Base-by-base conservation (phyloP, 2,113 vertebrate species). In the Pseudopipra pipra region DNA sequence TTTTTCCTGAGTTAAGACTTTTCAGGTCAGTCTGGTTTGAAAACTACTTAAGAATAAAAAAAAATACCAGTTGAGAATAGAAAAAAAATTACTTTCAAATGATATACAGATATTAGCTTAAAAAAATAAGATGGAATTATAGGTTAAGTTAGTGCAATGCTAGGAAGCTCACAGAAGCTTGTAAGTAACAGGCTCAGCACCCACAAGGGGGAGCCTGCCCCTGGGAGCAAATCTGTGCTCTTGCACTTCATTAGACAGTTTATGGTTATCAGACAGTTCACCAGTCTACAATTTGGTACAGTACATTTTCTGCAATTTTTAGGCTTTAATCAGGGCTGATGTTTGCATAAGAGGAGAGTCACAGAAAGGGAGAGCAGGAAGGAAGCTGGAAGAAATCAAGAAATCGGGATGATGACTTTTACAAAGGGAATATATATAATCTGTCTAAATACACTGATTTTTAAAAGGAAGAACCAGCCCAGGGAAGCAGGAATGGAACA, bases 151-250 rank as follows among this genome's bases (percentile, higher is more conserved):
- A 30, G 7, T 14, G 7, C 33, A 65, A 19, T 3, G 14, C 11
- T 35, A 28, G 28, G 58, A 74, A 86, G 25, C 12, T 51, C 43
- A 43, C 2, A 23, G 44, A 80, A 85, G 25, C 56, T 54, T 66
- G 41, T 35, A n/a, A 93, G 78, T 39, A 76, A 70, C 25, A 0
- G 8, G 30, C 68, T 80, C 35, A 55, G 35, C 71, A 72, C 67
- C 92, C 94, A 96, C 96, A 95, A 96, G 94, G 31, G 95, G 95
- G 96, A 96, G 95, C 54, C 87, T 87, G 82, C 79, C 77, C 80
- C 47, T 44, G 85, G 79, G 87, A 90, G 74, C 58, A 76, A 55
- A 37, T 5, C 54, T 67, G 46, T 87, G 74, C 52, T 49, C 77
- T 20, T 25, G 43, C 28, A 68, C 74, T 91, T 75, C 39, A 11